Evolutionary conservation across 2,888 invertebrate species (phyloP), one percentile per base, ranked within the genome.

Genomic region (Drosophila lacicola): DNA sequence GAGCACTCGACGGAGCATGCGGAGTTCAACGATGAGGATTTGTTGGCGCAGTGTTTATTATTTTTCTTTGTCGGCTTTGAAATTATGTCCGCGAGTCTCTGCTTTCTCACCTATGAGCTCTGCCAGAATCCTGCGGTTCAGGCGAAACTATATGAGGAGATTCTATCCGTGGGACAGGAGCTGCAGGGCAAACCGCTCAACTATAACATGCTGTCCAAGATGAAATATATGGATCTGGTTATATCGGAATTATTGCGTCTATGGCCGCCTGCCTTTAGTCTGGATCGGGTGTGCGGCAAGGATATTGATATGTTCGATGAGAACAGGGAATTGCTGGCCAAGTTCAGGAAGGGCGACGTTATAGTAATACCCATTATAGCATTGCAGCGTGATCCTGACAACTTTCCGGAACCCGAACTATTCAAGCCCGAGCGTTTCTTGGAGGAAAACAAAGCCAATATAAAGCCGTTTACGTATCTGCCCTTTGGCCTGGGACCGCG

Each of bases 31-130:
- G 94, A 94, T 51, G 92, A 93, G 2, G 94, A 94, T 67, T 89
- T 95, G 2, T 91, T 94, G 6, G 94, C 94, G 0, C 94, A 95
- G 90, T 93, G 93, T 36, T 76, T 94, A 0, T 41, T 94, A 0
- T 94, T 94, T 87, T 93, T 94, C 74, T 77, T 94, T 3, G 94
- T 93, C 36, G 94, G 94, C 0, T 94, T 94, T 19, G 94, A 94
- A 14, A 93, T 93, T 0, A 87, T 89, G 21, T 80, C 91, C 1
- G 55, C 73, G 0, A 61, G 91, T 0, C 91, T 94, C 88, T 88
- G 93, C 0, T 94, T 94, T 71, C 78, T 93, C 0, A 88, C 94
- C 0, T 92, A 94, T 58, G 95, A 95, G 83, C 82, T 95, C 21
- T 94, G 94, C 0, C 21, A 93, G 2, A 93, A 95, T 89, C 93